Conservation (phyloP, 1,140 invertebrate species). For the Lasaia peninsularis region DNA sequence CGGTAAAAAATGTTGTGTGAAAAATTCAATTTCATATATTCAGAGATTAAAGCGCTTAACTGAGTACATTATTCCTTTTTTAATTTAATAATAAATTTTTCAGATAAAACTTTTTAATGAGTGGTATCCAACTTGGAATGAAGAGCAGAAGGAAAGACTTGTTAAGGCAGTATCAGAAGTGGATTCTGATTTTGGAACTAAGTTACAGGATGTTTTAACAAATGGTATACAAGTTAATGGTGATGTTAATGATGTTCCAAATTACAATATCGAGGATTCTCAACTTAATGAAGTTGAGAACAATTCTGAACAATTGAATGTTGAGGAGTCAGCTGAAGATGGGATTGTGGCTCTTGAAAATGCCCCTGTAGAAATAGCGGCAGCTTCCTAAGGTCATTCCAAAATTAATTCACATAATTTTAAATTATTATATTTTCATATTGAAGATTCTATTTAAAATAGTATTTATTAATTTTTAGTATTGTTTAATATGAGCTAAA, state of each 20-base stretch:
- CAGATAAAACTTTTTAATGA: slow-evolving; percentile 90
- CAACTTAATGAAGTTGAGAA: slow-evolving; percentile 22
- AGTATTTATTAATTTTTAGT: background rate
- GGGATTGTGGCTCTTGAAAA: slow-evolving; percentile 39
- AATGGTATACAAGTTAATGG: slow-evolving; percentile 60
- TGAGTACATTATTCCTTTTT: no score
- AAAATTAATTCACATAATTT: background rate
- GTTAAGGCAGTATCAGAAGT: slow-evolving; percentile 83
- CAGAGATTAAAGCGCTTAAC: no score
- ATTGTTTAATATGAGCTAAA: background rate
- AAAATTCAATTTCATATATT: no score
- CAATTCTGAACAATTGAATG: slow-evolving; percentile 26
- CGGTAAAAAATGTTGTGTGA: background rate
- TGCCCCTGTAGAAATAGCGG: slow-evolving; percentile 56
- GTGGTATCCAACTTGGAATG: slow-evolving; percentile 90
- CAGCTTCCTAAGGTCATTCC: slow-evolving; percentile 45
- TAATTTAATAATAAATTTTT: slow-evolving; percentile 30
- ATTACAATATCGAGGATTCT: slow-evolving; percentile 16
- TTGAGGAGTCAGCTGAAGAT: slow-evolving; percentile 22
- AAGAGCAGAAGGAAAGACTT: slow-evolving; percentile 85
- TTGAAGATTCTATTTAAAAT: background rate
- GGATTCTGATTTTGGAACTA: slow-evolving; percentile 84
- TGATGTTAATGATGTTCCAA: slow-evolving; percentile 35
- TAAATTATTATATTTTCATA: background rate
- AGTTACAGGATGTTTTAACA: slow-evolving; percentile 79